Evolutionary conservation across 2,113 vertebrate species (phyloP).

Genomic region (Gymnocephalus cernua): DNA sequence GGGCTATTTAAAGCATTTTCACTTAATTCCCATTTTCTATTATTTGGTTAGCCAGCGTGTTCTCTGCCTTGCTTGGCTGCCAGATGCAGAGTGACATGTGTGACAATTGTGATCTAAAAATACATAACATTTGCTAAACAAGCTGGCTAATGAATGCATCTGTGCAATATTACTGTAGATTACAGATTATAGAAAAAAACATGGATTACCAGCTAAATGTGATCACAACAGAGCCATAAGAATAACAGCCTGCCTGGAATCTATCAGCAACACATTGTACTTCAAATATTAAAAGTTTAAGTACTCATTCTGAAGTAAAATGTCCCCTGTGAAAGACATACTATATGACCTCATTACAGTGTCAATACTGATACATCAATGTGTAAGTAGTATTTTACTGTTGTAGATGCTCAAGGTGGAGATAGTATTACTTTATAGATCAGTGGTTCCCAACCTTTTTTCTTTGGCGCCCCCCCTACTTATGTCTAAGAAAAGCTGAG

Average conservation of each 20-base stretch:
- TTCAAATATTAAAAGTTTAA: no score
- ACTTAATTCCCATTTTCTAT: conserved; percentile 35
- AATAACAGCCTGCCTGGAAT: not conserved
- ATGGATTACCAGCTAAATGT: conserved; percentile 2
- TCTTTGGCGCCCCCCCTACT: no score
- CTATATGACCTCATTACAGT: no score
- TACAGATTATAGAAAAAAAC: conserved; percentile 16
- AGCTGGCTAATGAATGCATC: conserved; percentile 45
- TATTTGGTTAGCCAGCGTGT: conserved; percentile 34
- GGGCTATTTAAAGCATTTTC: conserved; percentile 15
- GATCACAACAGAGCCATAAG: not conserved
- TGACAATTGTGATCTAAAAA: conserved; percentile 35
- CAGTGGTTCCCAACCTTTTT: no score
- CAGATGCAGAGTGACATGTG: conserved; percentile 32
- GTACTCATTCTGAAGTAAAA: no score
- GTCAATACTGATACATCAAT: no score
- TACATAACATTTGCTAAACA: conserved; percentile 47
- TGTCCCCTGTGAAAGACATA: no score
- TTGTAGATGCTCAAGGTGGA: no score
- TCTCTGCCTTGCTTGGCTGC: conserved; percentile 6
- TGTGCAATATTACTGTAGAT: conserved; percentile 37
- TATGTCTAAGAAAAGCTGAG: no score
- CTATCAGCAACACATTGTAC: not conserved
- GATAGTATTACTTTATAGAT: no score
- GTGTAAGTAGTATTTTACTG: no score